A percentile compares a stretch with the other conserved stretches of the same genome.
phyloP scores from a whole-genome alignment of 2,888 invertebrate genomes.

The Chironomus riparius region DNA sequence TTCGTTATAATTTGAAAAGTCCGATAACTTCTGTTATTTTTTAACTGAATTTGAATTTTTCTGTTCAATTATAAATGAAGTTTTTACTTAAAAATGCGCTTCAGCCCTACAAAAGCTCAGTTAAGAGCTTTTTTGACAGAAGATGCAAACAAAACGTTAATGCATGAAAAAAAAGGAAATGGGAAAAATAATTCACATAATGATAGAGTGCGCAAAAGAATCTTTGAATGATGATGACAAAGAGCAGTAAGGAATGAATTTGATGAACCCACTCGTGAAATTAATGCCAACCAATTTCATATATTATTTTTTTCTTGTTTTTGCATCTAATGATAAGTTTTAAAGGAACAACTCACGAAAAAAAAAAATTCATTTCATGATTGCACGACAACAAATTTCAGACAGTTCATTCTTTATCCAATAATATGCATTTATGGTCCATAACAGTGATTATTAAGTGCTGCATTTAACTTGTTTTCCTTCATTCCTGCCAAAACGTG shows the following conservation, averaged over 20 bases:
- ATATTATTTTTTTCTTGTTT: too few relatives aligned
- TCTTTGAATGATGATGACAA: background rate
- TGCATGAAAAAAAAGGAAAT: background rate
- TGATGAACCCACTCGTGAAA: background rate
- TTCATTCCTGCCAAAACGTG: background rate
- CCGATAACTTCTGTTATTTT: too few relatives aligned
- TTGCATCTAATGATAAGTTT: background rate
- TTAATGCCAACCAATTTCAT: background rate
- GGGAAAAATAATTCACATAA: background rate
- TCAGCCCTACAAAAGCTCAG: too few relatives aligned
- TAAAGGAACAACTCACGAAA: background rate
- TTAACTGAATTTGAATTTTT: too few relatives aligned
- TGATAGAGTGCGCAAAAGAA: background rate
- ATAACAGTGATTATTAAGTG: constrained; percentile 10
- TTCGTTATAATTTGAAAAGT: too few relatives aligned
- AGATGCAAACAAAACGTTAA: background rate
- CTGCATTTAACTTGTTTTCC: constrained; percentile 9
- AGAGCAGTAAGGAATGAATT: background rate
- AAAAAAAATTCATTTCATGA: background rate
- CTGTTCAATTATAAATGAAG: too few relatives aligned
- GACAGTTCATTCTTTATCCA: background rate
- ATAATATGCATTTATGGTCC: background rate
- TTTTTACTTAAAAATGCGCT: too few relatives aligned
- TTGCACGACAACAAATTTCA: background rate
- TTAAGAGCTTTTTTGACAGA: background rate